Conservation (phyloP, 2,888 invertebrate genomes). For the Drosophila melanosoma region DNA sequence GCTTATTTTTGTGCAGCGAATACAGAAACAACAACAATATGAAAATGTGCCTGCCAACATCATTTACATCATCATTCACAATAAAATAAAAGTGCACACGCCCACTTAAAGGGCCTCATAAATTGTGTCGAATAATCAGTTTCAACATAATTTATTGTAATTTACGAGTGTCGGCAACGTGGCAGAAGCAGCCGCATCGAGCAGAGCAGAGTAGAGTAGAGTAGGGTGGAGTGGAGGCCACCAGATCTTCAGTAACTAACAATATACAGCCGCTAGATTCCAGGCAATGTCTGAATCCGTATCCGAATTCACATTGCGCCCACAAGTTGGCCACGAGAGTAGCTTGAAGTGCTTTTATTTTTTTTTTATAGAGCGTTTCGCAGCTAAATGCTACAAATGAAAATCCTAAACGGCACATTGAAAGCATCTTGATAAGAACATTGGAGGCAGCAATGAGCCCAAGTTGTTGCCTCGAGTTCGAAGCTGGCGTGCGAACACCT, state of each 20-base stretch:
- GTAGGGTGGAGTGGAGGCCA: slow-evolving; percentile 25
- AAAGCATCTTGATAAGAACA: slow-evolving; percentile 77
- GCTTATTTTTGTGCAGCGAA: slow-evolving; percentile 38
- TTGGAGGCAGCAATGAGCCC: slow-evolving; percentile 47
- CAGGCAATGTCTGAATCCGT: slow-evolving; percentile 38
- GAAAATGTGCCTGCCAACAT: slow-evolving; percentile 70
- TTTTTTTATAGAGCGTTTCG: slow-evolving; percentile 66
- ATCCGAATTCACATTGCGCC: slow-evolving; percentile 68
- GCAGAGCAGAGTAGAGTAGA: slow-evolving; percentile 22
- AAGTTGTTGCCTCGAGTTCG: slow-evolving; percentile 30
- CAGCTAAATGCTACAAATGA: slow-evolving; percentile 79
- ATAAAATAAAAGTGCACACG: slow-evolving; percentile 81
- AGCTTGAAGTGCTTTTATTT: slow-evolving; percentile 17
- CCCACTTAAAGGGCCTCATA: slow-evolving; percentile 80
- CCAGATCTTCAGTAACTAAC: slow-evolving; percentile 48
- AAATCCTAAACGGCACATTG: slow-evolving; percentile 81
- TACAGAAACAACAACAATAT: slow-evolving; percentile 44
- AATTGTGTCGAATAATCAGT: slow-evolving; percentile 80
- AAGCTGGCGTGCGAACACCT: slow-evolving; percentile 77
- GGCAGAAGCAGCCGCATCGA: slow-evolving; percentile 54
- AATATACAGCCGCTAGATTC: slow-evolving; percentile 51
- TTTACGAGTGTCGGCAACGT: slow-evolving; percentile 76
- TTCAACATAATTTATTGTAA: slow-evolving; percentile 81
- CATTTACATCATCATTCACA: slow-evolving; percentile 81
- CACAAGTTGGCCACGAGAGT: slow-evolving; percentile 46